Percentiles rank a stretch among this genome's conserved stretches.
These are phyloP conservation scores for Eugnorisma glareosa DNA, from an alignment of 2,888 invertebrate genomes.

Conservation along the genomic window DNA sequence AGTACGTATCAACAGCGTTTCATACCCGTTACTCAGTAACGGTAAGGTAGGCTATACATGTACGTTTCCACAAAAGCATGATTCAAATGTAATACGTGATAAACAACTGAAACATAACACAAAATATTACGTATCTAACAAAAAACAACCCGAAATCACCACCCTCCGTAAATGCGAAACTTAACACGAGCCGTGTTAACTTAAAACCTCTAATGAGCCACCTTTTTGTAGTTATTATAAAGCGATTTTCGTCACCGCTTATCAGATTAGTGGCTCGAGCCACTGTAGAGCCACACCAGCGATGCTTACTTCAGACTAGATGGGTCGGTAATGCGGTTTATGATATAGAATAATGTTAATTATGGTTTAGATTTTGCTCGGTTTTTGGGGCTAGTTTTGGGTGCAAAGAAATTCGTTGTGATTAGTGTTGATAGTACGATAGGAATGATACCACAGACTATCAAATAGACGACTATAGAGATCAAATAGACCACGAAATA, in stretches of 20 bases:
- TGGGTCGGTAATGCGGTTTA: constrained; percentile 35
- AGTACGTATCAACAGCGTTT: no score
- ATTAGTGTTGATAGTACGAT: background rate
- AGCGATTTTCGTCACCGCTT: constrained; percentile 79
- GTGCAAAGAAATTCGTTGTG: background rate
- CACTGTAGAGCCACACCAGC: constrained; percentile 57
- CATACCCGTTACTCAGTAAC: no score
- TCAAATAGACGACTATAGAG: no score
- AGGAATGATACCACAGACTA: background rate
- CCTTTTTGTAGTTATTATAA: constrained; percentile 72
- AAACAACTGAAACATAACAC: background rate
- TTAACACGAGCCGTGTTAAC: constrained; percentile 25
- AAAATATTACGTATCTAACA: background rate
- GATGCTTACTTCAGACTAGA: constrained; percentile 61
- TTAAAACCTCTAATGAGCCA: constrained; percentile 65
- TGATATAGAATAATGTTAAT: constrained; percentile 39
- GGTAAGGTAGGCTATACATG: background rate
- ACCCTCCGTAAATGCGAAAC: constrained; percentile 25
- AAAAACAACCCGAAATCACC: constrained; percentile 6
- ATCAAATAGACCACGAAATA: no score
- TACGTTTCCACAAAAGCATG: background rate
- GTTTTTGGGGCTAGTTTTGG: background rate
- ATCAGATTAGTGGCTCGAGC: constrained; percentile 76
- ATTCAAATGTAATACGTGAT: background rate
- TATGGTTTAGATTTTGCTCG: constrained; percentile 35